Conservation (phyloP, 2,888 invertebrate species). For the Acanthoscelides obtectus region DNA sequence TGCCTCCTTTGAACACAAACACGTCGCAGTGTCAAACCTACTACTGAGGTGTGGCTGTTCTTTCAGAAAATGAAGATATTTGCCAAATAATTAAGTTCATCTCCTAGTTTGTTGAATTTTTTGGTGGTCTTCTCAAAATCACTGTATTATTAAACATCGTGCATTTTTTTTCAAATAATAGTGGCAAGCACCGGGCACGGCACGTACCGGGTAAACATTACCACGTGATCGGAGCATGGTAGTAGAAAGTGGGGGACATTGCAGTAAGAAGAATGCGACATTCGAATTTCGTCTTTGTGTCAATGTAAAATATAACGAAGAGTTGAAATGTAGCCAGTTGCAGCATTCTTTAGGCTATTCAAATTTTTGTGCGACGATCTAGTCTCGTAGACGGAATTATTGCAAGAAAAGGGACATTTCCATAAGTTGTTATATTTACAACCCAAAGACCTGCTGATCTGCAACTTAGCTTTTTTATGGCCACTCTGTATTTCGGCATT, state of each 20-base stretch:
- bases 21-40: background rate
- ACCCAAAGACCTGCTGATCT: background rate
- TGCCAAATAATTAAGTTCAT: background rate
- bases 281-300: background rate
- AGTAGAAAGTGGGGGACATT: constrained; percentile 24
- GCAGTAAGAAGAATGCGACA: background rate
- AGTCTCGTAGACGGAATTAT: constrained; percentile 33
- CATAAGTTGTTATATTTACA: background rate
- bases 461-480: background rate
- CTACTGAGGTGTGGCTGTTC: background rate
- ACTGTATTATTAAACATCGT: background rate
- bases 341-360: background rate
- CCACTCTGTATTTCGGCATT: background rate
- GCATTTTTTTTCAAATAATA: background rate
- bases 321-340: background rate
- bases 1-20: background rate
- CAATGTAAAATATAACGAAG: background rate
- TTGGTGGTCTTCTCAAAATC: background rate
- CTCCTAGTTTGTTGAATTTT: too few relatives aligned
- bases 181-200: background rate
- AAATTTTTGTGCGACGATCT: background rate
- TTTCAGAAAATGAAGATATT: background rate
- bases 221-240: constrained; percentile 46
- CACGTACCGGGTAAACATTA: constrained; percentile 37
- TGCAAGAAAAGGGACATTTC: background rate